Evolutionary conservation across 2,797 vertebrate genomes (phyloP).

Genomic region (Florisuga fusca): DNA sequence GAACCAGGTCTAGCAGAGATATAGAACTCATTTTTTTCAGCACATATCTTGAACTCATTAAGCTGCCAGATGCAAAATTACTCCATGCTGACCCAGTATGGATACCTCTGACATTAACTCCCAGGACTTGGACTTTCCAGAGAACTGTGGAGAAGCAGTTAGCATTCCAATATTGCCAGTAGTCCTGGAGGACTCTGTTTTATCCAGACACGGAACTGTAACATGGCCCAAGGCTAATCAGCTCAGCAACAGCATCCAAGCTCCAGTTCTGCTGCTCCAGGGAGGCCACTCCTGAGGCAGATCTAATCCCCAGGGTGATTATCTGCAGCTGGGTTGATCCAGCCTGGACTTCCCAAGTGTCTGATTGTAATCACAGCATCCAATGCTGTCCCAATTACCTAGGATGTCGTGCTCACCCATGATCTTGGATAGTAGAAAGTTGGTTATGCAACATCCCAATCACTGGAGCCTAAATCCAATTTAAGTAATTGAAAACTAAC

Average conservation of each 20-base stretch:
- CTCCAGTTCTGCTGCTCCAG: not conserved
- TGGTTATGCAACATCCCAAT: constrained; percentile 18
- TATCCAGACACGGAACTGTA: not conserved
- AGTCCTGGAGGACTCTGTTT: not conserved
- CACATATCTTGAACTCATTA: not conserved
- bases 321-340: not conserved
- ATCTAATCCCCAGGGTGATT: not conserved
- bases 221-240: not conserved
- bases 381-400: not conserved
- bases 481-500: constrained; percentile 31
- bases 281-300: not conserved
- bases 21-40: constrained; percentile 8
- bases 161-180: not conserved
- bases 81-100: not conserved
- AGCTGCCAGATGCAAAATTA: not conserved
- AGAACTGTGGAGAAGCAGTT: not conserved
- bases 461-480: not conserved
- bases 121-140: not conserved
- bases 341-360: not conserved
- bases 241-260: not conserved
- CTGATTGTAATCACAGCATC: not conserved
- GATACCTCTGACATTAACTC: not conserved
- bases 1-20: not conserved
- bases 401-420: not conserved
- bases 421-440: not conserved